Percentiles rank a stretch among this genome's conserved stretches.
phyloP scores from a whole-genome alignment of 2,113 vertebrate species.

The Sturnira hondurensis region DNA sequence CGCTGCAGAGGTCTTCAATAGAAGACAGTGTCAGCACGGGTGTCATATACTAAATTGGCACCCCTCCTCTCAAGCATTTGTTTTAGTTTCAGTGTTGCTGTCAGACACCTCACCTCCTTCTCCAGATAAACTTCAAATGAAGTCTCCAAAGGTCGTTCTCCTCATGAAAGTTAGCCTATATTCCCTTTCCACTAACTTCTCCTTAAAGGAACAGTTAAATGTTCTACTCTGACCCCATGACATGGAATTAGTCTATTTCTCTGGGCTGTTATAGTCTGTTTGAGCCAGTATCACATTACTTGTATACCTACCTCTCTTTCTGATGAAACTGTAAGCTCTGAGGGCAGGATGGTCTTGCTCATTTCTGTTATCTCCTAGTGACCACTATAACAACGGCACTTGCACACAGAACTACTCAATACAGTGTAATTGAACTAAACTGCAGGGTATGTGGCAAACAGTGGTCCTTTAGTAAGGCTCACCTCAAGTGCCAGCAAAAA shows the following conservation, averaged over 20 bases:
- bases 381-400: background rate
- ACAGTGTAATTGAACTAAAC: background rate
- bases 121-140: background rate
- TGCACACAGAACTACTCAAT: background rate
- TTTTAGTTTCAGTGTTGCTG: background rate
- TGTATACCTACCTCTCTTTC: background rate
- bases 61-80: background rate
- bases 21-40: background rate
- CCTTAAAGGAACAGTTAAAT: background rate
- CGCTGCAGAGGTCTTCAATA: background rate
- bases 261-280: background rate
- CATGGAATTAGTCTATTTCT: background rate
- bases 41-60: background rate
- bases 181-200: slow-evolving; percentile 5
- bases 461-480: background rate
- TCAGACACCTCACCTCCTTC: background rate
- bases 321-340: background rate
- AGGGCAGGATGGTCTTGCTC: background rate
- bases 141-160: background rate
- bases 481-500: background rate
- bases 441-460: background rate
- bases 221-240: background rate
- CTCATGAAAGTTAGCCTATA: background rate
- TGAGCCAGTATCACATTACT: background rate
- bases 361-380: background rate